Base-by-base conservation (phyloP, 2,888 invertebrate genomes). In the Eugnorisma glareosa region DNA sequence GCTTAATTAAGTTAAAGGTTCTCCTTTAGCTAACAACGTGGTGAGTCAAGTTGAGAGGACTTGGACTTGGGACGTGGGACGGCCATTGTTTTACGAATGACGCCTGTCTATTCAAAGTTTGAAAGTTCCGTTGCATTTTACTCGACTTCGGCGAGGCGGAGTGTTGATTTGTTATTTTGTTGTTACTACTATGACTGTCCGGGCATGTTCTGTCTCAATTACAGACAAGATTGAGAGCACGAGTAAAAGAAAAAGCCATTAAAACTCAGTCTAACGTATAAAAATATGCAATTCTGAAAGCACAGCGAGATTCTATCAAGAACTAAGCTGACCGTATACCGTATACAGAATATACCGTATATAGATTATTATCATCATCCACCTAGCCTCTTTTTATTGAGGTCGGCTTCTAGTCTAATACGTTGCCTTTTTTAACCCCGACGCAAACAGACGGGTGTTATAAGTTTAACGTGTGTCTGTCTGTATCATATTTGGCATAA, bases 81-180 rank as follows among this genome's bases (percentile, higher is more conserved):
- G 75, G 75, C 84, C 73, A 87, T 89, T 90, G 90, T 90, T 84
- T 87, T 81, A 51, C 64, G 78, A 66, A 85, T 77, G 78, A 66
- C 48, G 75, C 24, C 48, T n/a, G 45, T 51, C 68, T 67, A 69
- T 82, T 75, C 63, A 73, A 81, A 66, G 35, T 74, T 82, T 75
- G 54, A 73, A 81, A 66, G 35, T 74, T 59, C 8, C 64, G 64
- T 48, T 54, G 61, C 61, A 31, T 67, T 80, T 80, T 77, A 75
- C 18, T 18, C 59, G 15, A 77, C 31, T 59, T 18, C n/a, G 31
- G 21, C 1, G 28, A 66, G 15, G 21, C 0, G 24, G 31, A 37
- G n/a, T 51, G 35, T 18, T 15, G 6, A 28, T 45, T 45, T 48
- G 18, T n/a, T n/a, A n/a, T n/a, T n/a, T n/a, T 35, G 4, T 7